A percentile compares a stretch with the other conserved stretches of the same genome.
Conservation (phyloP, 2,888 invertebrate genomes). For the Drosophila prolongata region DNA sequence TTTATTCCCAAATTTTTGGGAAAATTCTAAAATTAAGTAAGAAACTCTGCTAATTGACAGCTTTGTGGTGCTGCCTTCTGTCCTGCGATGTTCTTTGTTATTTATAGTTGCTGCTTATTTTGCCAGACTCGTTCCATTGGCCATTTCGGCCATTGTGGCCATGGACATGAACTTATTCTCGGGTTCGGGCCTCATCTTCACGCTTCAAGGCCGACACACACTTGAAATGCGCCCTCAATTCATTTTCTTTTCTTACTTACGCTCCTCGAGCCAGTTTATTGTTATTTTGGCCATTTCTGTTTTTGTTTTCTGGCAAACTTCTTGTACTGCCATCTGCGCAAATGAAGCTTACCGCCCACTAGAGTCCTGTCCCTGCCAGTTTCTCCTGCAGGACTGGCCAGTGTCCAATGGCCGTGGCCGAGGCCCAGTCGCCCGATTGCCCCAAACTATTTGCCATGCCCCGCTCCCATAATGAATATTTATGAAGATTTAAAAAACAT, state of each 20-base stretch:
- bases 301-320: slow-evolving; percentile 59
- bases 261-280: slow-evolving; percentile 48
- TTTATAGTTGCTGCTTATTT: slow-evolving; percentile 27
- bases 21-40: slow-evolving; percentile 23
- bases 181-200: slow-evolving; percentile 35
- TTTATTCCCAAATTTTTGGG: not conserved
- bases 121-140: slow-evolving; percentile 21
- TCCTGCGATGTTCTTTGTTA: slow-evolving; percentile 25
- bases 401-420: slow-evolving; percentile 17
- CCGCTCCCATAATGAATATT: slow-evolving; percentile 81
- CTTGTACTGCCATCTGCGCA: slow-evolving; percentile 69
- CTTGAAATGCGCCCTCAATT: slow-evolving; percentile 31
- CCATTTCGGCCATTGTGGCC: slow-evolving; percentile 31
- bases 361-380: not conserved
- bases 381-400: slow-evolving; percentile 23
- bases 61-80: slow-evolving; percentile 30
- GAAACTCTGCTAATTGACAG: slow-evolving; percentile 38
- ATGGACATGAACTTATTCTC: slow-evolving; percentile 33
- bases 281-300: slow-evolving; percentile 48
- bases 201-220: slow-evolving; percentile 42
- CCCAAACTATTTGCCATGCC: slow-evolving; percentile 73
- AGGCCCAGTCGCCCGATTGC: slow-evolving; percentile 54
- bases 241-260: slow-evolving; percentile 46
- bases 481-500: slow-evolving; percentile 82
- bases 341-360: slow-evolving; percentile 61